Evolutionary conservation across 2,113 vertebrate genomes (phyloP), one percentile per base, ranked within the genome.

Genomic region (Beaufortia kweichowensis): DNA sequence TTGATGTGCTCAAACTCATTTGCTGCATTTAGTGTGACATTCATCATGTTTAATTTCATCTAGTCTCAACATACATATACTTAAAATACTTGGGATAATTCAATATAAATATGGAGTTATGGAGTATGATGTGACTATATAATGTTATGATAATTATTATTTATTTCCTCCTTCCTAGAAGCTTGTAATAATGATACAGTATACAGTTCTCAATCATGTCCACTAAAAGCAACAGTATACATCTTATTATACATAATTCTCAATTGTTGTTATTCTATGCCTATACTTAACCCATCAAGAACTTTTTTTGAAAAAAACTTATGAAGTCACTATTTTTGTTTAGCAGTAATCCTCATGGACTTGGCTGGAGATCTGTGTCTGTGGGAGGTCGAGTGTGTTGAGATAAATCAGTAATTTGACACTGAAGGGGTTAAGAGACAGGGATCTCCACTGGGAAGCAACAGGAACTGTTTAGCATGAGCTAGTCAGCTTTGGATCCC

Each of bases 381-480:
- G 73, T 75, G 70, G 56, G 73, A 59, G 67, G 73, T 77, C 46
- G 46, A 77, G 67, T 31, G 57, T 65, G 28, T 72, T 85, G 81
- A 77, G 83, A 86, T 85, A 79, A 74, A 71, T 84, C 77, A 35
- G 86, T 63, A 88, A 90, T 85, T 79, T 62, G 81, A 90, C 85
- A 87, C 85, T 75, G 8, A 77, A 75, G 81, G 75, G 71, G 83
- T 78, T 77, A 78, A 78, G 85, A 78, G 84, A 84, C 72, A 60
- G 48, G 21, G 31, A 33, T 39, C 10, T 83, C 85, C 86, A 76
- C 80, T 33, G 83, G 85, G 87, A 85, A 81, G 82, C 43, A 29
- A 83, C 81, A 79, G 87, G 84, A 86, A 84, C 84, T 86, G 87
- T 90, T 89, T 87, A 28, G 74, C 35, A 72, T 50, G 79, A 82